Evolutionary conservation across 2,888 invertebrate species (phyloP), one percentile per base, ranked within the genome.

Genomic region (Patella depressa): DNA sequence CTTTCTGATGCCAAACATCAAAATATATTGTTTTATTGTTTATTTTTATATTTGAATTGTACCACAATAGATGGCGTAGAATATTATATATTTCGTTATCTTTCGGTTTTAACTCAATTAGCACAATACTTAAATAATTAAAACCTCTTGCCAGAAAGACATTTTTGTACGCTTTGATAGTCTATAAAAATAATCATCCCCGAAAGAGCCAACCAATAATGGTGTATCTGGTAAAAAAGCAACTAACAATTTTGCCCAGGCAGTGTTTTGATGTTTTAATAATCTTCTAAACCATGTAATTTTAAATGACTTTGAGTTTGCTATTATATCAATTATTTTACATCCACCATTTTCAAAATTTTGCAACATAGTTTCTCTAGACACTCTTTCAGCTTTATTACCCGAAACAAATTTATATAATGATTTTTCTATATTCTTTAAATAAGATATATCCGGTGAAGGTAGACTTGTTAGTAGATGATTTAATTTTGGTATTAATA

Each of bases 201-300:
- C 65, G 14, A 65, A 65, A 65, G 65, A 65, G 12, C 19, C 65
- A 65, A 19, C 19, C 19, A 19, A 65, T 12, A 65, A 15, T 11
- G 12, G 19, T 12, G 4, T 65, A 24, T 65, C 65, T 65, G 24
- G 65, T 12, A 65, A 65, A 11, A 4, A 24, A 19, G 24, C 24
- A 65, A 19, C 65, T 24, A 65, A 65, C 14, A 65, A 24, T 24
- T 65, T 65, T 11, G 65, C 65, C 65, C 65, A 65, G 65, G 65
- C 65, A 5, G 65, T 65, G 19, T 65, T 24, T 12, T 24, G 65
- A 65, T 65, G 11, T 65, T 24, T 65, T 65, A 9, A 19, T 12
- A 24, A 65, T 65, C 65, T 65, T 24, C 24, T 65, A 24, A 65
- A 65, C 65, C 65, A 65, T 65, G 65, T 65, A 19, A 65, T 65